Evolutionary conservation across 2,797 vertebrate genomes (phyloP), one percentile per base, ranked within the genome.

Genomic region (Cheirogaleus major): DNA sequence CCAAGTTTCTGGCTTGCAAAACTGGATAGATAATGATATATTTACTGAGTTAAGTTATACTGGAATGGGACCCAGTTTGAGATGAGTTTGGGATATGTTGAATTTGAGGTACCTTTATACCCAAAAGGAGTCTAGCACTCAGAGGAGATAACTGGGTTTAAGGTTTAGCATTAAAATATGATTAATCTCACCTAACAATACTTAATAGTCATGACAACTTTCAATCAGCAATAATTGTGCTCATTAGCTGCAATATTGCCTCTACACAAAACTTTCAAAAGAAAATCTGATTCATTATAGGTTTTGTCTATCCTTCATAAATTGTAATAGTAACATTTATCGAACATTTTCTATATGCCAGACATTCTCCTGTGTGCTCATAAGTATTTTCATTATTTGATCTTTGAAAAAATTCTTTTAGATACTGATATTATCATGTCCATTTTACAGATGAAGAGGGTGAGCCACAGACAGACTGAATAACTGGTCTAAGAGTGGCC

Each of bases 381-480:
- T 27, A 30, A 80, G 17, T 83, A 55, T 79, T 95, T 90, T 92
- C 61, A 73, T 63, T 82, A 67, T 23, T 94, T 18, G 48, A 20
- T 92, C 43, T 90, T 94, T 70, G 43, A 84, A 73, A 78, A 79
- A 35, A 86, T 81, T 92, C n/a, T 82, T 89, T 52, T 72, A 48
- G 50, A 67, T 59, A 81, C 48, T 73, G 41, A 67, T 69, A 63
- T 61, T 15, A 69, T 50, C 69, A 76, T 50, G 38, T 70, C 23
- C 38, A 78, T 59, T 92, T 92, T 20, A 78, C 20, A 92, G 50
- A 91, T 88, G 38, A 79, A 83, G 48, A 95, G 12, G 7, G 45
- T 86, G 48, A 85, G 30, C 32, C 70, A 93, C 69, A 61, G 55
- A 57, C 25, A 67, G 38, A 84, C 10, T 85, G 35, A 85, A 17